These are phyloP conservation scores for Chiridota heheva DNA, from an alignment of 35 echinoderm and acorn worm genomes.

Conservation along the genomic window DNA sequence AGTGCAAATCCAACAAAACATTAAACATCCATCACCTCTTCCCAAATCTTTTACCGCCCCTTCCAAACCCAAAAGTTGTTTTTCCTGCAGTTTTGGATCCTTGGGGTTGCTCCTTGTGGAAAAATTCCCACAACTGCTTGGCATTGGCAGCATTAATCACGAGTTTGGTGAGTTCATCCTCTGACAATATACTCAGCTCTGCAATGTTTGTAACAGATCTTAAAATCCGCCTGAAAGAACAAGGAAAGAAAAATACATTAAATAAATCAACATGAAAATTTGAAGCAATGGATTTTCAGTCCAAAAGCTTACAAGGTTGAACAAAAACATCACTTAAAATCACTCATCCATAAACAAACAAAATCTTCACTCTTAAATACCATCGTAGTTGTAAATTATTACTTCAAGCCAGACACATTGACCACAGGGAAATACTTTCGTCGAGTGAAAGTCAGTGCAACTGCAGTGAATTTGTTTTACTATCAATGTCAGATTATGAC, in stretches of 20 bases:
- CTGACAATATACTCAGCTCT: constrained; percentile 62
- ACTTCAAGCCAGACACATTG: too few relatives aligned
- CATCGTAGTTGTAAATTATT: too few relatives aligned
- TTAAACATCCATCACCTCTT: constrained; percentile 1
- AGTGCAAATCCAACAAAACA: too few relatives aligned
- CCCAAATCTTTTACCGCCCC: background rate
- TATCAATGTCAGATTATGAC: too few relatives aligned
- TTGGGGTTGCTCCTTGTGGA: constrained; percentile 56
- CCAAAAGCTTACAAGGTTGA: too few relatives aligned
- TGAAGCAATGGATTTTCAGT: too few relatives aligned
- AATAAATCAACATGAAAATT: background rate
- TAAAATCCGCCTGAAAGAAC: constrained; percentile 72
- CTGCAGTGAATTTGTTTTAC: too few relatives aligned
- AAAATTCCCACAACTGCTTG: constrained; percentile 78
- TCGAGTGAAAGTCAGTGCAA: too few relatives aligned
- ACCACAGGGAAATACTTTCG: background rate
- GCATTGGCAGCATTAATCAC: constrained; percentile 64
- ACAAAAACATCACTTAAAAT: too few relatives aligned
- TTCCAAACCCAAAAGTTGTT: too few relatives aligned
- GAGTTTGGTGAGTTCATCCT: constrained; percentile 58
- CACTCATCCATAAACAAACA: too few relatives aligned
- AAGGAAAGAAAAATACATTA: constrained; percentile 16
- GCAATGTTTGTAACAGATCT: constrained; percentile 64
- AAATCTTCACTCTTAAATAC: too few relatives aligned
- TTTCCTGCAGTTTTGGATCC: background rate